Base-by-base conservation (phyloP, 2,113 vertebrate genomes). In the Fregata magnificens region DNA sequence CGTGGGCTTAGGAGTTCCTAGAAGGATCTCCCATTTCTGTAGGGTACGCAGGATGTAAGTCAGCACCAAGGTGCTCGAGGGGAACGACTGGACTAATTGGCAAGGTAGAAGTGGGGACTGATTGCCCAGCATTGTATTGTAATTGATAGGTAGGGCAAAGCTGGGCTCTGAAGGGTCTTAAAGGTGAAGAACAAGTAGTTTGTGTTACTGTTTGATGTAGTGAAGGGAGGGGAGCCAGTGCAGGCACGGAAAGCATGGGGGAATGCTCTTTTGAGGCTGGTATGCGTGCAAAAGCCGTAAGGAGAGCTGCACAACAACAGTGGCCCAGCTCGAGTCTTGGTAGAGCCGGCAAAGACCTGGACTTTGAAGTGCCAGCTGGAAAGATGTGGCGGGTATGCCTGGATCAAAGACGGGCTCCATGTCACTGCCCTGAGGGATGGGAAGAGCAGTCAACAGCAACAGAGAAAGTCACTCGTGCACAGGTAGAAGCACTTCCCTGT, bases 281-380 rank as follows among this genome's bases (percentile, higher is more conserved):
- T 44, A 2, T 10, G 32, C 0, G 0, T 55, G 40, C 36, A 44
- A 3, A 70, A 52, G 44, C 67, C 1, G 0, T 20, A n/a, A 42
- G 44, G 47, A 53, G 14, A 19, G 34, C 47, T 62, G 34, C 7
- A 13, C 2, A 2, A 31, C 13, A 8, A 6, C 16, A 36, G 50
- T 4, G 22, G 32, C 42, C 55, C 2, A 2, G 21, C 12, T 21
- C 4, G 7, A 22, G 66, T 47, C 69, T 42, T 26, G 31, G 66
- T 9, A 13, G 62, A 22, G 38, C 55, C 36, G 40, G 38, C 38
- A 38, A n/a, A 28, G 55, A 28, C 28, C 13, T 47, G 71, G 21
- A 14, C 26, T 47, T 31, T 6, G 15, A 52, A 53, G 38, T 14
- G 44, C 13, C 20, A 16, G 2, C 9, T 18, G 15, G 44, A 29